A percentile compares a stretch with the other conserved stretches of the same genome.
Conservation (phyloP, 2,113 vertebrate species). For the Bungarus multicinctus region DNA sequence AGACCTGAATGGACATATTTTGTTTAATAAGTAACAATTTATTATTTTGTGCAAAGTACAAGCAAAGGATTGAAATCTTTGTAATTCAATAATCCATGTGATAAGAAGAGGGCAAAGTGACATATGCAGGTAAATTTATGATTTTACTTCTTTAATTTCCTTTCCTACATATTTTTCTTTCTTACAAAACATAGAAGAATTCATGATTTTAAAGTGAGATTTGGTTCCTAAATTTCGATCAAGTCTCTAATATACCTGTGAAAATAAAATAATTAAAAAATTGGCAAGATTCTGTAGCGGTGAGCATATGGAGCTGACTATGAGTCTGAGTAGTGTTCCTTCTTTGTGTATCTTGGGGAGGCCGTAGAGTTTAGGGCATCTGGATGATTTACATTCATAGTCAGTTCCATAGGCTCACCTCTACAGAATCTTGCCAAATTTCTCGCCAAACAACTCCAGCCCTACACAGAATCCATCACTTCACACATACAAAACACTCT, state of each 20-base stretch:
- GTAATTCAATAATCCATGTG: background rate
- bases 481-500: too few species aligned
- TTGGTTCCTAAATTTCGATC: background rate
- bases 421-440: too few species aligned
- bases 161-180: background rate
- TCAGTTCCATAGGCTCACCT: too few species aligned
- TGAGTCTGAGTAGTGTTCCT: too few species aligned
- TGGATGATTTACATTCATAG: too few species aligned
- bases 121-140: background rate
- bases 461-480: too few species aligned
- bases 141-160: background rate
- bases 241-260: background rate
- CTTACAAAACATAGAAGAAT: background rate
- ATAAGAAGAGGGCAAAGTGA: background rate
- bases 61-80: background rate
- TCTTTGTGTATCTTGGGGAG: too few species aligned
- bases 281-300: too few species aligned
- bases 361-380: too few species aligned
- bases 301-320: too few species aligned
- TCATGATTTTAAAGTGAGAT: background rate
- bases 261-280: too few species aligned
- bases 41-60: background rate
- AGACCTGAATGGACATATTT: background rate
- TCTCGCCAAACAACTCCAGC: too few species aligned
- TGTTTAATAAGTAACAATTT: background rate